Percentiles rank a stretch among this genome's conserved stretches.
phyloP scores from a whole-genome alignment of 2,888 invertebrate species.

The Lithophane leautieri region DNA sequence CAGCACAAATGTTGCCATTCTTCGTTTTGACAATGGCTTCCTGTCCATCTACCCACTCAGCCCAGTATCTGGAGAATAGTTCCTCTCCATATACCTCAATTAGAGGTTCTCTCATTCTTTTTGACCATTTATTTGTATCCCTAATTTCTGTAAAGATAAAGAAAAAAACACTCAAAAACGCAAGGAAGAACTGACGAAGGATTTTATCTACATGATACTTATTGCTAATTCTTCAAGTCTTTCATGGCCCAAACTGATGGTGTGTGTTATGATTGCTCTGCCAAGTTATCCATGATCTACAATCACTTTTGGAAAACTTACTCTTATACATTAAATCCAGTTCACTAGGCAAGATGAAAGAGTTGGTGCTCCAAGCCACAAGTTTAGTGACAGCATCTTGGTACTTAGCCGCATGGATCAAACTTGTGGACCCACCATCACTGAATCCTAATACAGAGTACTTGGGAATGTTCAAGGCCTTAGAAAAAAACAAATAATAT shows the following conservation, averaged over 20 bases:
- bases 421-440: slow-evolving; percentile 95
- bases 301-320: slow-evolving; percentile 59
- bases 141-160: slow-evolving; percentile 90
- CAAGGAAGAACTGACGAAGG: too few relatives aligned
- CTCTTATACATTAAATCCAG: slow-evolving; percentile 77
- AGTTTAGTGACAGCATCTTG: slow-evolving; percentile 92
- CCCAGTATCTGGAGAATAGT: slow-evolving; percentile 93
- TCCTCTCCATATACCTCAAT: slow-evolving; percentile 93
- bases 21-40: slow-evolving; percentile 89
- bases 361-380: slow-evolving; percentile 94
- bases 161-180: neutral
- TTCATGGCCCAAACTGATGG: neutral
- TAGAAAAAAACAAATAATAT: slow-evolving; percentile 3
- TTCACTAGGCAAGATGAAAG: slow-evolving; percentile 93
- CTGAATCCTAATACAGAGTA: slow-evolving; percentile 97
- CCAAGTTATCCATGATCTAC: neutral
- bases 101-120: slow-evolving; percentile 93
- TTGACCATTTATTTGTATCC: slow-evolving; percentile 95
- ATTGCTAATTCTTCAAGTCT: neutral
- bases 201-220: too few relatives aligned
- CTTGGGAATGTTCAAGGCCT: slow-evolving; percentile 91
- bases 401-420: slow-evolving; percentile 94
- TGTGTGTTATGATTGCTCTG: too few relatives aligned
- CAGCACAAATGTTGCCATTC: slow-evolving; percentile 93
- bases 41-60: slow-evolving; percentile 93